phyloP scores from a whole-genome alignment of 2,888 invertebrate genomes.

The Halocaridina rubra region DNA sequence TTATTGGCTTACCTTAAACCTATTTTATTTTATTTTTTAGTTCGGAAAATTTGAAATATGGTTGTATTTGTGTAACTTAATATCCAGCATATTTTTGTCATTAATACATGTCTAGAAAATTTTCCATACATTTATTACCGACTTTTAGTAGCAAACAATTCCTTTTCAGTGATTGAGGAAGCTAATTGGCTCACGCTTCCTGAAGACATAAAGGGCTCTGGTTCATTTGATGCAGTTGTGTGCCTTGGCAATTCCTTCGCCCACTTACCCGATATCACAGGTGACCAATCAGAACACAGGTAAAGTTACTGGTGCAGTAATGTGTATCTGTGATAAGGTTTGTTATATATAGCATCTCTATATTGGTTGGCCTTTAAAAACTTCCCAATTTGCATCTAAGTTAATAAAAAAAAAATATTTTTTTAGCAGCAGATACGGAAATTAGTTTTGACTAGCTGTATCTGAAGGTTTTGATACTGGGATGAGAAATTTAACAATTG shows the following conservation, averaged over 20 bases:
- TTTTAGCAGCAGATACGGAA: too few relatives aligned
- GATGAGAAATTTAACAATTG: too few relatives aligned
- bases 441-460: too few relatives aligned
- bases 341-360: too few relatives aligned
- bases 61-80: background rate
- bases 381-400: too few relatives aligned
- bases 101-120: background rate
- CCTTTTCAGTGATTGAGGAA: conserved; percentile 83
- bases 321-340: too few relatives aligned
- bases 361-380: too few relatives aligned
- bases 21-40: too few relatives aligned
- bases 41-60: background rate
- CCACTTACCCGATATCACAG: conserved; percentile 83
- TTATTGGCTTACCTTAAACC: too few relatives aligned
- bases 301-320: conserved; percentile 66
- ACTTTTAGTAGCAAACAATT: background rate
- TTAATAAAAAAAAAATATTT: too few relatives aligned
- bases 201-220: conserved; percentile 76
- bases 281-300: conserved; percentile 83
- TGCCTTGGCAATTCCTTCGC: conserved; percentile 93
- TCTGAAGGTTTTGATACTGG: too few relatives aligned
- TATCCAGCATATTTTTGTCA: background rate
- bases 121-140: background rate
- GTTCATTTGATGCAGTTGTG: conserved; percentile 87
- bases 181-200: conserved; percentile 89